Evolutionary conservation across 2,888 invertebrate species (phyloP), one percentile per base, ranked within the genome.

Genomic region (Cryptophagus acutangulus): DNA sequence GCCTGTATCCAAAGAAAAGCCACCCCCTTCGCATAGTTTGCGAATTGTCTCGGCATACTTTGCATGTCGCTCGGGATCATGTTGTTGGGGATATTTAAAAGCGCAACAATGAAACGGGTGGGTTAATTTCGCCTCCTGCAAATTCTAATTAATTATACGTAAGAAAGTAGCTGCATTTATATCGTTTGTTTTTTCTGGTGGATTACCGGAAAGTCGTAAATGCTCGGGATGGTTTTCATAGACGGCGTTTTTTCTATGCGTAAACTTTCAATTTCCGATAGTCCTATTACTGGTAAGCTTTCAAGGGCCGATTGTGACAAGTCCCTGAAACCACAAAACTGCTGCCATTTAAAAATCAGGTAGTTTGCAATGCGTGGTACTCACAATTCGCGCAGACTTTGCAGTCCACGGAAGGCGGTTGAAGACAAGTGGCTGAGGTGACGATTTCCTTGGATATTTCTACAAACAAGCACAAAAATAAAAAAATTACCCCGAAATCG

Each of bases 61-160:
- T 10, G 78, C 79, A 62, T 84, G 83, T 9, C 79, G 70, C 12
- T 71, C 71, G 0, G 87, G 88, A 67, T 88, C 78, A 62, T 91
- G 90, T 6, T 83, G 77, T 49, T 84, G 82, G 0, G 90, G 90
- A 64, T 81, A 87, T 58, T 81, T 78, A 68, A 91, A 91, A 4
- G 91, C 91, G 66, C 92, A 92, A 70, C 92, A 92, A 61, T 92
- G 91, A 67, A 90, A 89, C 35, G 87, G 84, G 65, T 90, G 90
- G 1, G 89, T 90, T 43, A 92, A 71, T 60, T 74, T 75, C 0
- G 87, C 87, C 57, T 74, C 75, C 62, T 79, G 76, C 46, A 87
- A 69, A 61, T 76, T 76, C 86, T 87, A 65, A 2, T 8, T 20
- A 20, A 8, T 9, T 8, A 20, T 6, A 20, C n/a, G n/a, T n/a